These are phyloP conservation scores for Ptilodon capucinus DNA, from an alignment of 2,888 invertebrate species.

Conservation along the genomic window DNA sequence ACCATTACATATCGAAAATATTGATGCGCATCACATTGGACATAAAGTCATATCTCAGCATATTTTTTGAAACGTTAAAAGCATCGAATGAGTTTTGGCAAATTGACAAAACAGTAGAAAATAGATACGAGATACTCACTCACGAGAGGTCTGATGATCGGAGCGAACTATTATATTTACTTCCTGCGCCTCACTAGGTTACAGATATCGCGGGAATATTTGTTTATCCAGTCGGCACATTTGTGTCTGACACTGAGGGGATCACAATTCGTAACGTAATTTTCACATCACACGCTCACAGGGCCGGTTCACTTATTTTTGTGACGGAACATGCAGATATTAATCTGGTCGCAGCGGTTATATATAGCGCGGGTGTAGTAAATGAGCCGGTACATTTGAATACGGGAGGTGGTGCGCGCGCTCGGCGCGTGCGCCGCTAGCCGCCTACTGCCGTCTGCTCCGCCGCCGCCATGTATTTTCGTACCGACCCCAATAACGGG, in stretches of 20 bases:
- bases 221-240: slow-evolving; percentile 54
- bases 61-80: slow-evolving; percentile 46
- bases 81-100: slow-evolving; percentile 62
- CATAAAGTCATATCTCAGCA: slow-evolving; percentile 37
- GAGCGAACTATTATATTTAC: slow-evolving; percentile 58
- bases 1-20: slow-evolving; percentile 38
- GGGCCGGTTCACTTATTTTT: slow-evolving; percentile 64
- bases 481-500: slow-evolving; percentile 79
- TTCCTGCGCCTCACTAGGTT: slow-evolving; percentile 50
- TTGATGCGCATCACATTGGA: slow-evolving; percentile 30
- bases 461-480: slow-evolving; percentile 74
- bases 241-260: slow-evolving; percentile 48
- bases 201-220: slow-evolving; percentile 34
- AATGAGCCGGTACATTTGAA: slow-evolving; percentile 68
- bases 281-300: slow-evolving; percentile 63
- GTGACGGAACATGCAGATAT: slow-evolving; percentile 72
- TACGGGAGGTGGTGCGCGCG: slow-evolving; percentile 66
- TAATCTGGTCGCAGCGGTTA: slow-evolving; percentile 77
- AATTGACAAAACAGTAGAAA: slow-evolving; percentile 69
- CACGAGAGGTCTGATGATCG: slow-evolving; percentile 54
- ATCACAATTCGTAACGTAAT: slow-evolving; percentile 51
- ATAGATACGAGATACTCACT: slow-evolving; percentile 73
- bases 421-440: slow-evolving; percentile 76
- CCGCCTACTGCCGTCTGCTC: slow-evolving; percentile 75
- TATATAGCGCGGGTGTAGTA: slow-evolving; percentile 71